Conservation (phyloP, 2,888 invertebrate species). For the Stenodema calcarata region DNA sequence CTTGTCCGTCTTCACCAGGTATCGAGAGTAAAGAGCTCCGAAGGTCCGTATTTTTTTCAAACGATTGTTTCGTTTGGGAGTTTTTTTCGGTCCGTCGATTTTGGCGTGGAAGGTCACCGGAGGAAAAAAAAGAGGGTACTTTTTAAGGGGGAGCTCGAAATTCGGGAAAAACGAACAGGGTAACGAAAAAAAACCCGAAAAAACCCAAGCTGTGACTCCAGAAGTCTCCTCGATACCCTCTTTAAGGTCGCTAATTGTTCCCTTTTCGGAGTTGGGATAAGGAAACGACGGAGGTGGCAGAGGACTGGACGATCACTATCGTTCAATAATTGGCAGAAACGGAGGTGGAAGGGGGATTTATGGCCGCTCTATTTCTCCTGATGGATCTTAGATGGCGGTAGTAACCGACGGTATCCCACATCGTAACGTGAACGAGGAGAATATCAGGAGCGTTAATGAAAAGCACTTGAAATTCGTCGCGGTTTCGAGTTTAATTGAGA, state of each 20-base stretch:
- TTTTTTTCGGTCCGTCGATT: no score
- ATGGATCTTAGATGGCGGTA: not conserved
- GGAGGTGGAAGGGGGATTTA: not conserved
- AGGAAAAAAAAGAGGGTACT: not conserved
- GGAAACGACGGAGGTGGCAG: not conserved
- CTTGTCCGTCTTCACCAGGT: not conserved
- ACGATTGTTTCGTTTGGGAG: not conserved
- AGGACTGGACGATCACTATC: constrained; percentile 10
- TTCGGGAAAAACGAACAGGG: not conserved
- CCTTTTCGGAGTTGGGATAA: not conserved
- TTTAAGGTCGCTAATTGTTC: constrained; percentile 16
- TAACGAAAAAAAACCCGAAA: no score
- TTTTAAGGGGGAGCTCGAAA: not conserved
- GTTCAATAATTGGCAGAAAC: constrained; percentile 25
- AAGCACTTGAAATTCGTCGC: no score
- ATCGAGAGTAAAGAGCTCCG: not conserved
- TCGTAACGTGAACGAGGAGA: no score
- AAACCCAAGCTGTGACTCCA: not conserved
- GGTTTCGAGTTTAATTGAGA: no score
- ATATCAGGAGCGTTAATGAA: no score
- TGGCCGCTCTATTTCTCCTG: not conserved
- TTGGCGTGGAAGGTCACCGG: not conserved
- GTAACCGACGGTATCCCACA: not conserved
- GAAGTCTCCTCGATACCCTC: not conserved
- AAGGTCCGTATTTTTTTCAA: not conserved